These are phyloP conservation scores for Vanessa cardui DNA, from an alignment of 2,888 invertebrate species.

Conservation along the genomic window DNA sequence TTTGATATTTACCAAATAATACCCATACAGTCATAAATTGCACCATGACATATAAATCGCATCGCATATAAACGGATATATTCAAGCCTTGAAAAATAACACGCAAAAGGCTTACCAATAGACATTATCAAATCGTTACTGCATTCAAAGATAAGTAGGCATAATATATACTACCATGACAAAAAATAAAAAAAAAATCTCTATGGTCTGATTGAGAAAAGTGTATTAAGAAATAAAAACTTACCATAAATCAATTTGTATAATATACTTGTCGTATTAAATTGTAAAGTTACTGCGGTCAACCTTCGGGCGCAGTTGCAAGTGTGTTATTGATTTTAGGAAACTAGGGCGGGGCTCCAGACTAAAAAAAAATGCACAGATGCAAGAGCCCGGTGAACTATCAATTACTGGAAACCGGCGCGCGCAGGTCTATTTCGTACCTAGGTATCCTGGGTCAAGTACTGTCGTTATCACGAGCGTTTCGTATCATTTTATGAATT, in stretches of 20 bases:
- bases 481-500: neutral
- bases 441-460: conserved; percentile 29
- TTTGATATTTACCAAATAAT: neutral
- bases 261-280: neutral
- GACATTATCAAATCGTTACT: neutral
- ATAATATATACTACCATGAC: neutral
- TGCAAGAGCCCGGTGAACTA: conserved; percentile 27
- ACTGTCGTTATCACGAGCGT: conserved; percentile 1
- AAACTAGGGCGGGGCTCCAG: conserved; percentile 22
- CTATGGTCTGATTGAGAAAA: too few species aligned
- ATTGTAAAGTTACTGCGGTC: conserved; percentile 12
- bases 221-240: neutral
- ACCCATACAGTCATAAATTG: conserved; percentile 3
- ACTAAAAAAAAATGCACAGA: conserved; percentile 31
- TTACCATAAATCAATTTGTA: neutral
- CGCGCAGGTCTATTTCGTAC: conserved; percentile 30
- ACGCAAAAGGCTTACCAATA: conserved; percentile 14
- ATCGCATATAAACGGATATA: neutral
- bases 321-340: conserved; percentile 32
- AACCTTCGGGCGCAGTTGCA: conserved; percentile 10
- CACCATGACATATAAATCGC: neutral
- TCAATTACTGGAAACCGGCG: conserved; percentile 28
- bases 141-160: neutral
- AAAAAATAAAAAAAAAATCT: too few species aligned
- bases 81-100: conserved; percentile 17